phyloP scores from a whole-genome alignment of 2,888 invertebrate genomes.

The Buathra laborator region DNA sequence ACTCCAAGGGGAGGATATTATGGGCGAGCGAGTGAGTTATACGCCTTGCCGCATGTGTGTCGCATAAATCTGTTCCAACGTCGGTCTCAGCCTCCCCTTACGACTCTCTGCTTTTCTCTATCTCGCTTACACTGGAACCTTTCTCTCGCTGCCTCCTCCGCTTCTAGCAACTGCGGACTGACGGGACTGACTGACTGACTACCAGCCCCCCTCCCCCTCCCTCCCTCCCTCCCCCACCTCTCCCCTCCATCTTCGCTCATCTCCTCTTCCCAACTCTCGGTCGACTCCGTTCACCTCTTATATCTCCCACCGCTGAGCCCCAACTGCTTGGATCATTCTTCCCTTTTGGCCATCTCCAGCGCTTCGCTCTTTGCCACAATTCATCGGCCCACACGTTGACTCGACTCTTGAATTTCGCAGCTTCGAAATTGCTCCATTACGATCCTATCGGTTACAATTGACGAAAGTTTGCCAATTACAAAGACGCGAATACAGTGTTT shows the following conservation, averaged over 20 bases:
- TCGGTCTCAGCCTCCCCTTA: constrained; percentile 79
- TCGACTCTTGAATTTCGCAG: constrained; percentile 17
- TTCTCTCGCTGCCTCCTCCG: constrained; percentile 57
- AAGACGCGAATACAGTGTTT: neutral
- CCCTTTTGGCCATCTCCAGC: constrained; percentile 25
- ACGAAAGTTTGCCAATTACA: neutral
- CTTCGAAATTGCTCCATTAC: neutral
- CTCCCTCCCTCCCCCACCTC: constrained; percentile 50
- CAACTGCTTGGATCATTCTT: constrained; percentile 49
- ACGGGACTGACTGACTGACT: constrained; percentile 76
- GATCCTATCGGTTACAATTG: neutral
- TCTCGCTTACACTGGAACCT: constrained; percentile 14
- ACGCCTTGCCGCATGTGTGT: constrained; percentile 84
- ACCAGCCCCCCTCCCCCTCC: constrained; percentile 54
- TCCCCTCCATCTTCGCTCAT: constrained; percentile 13
- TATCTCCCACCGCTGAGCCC: constrained; percentile 37
- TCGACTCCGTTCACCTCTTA: constrained; percentile 43
- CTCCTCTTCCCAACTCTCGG: constrained; percentile 56
- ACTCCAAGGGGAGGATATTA: constrained; percentile 81
- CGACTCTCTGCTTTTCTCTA: constrained; percentile 48
- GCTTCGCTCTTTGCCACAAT: constrained; percentile 25
- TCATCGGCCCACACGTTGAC: constrained; percentile 12
- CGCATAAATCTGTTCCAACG: constrained; percentile 84
- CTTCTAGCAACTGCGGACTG: constrained; percentile 68
- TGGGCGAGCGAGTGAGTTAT: constrained; percentile 85